Percentiles rank a stretch among this genome's conserved stretches.
phyloP scores from a whole-genome alignment of 2,113 vertebrate species.

The Prolemur simus region DNA sequence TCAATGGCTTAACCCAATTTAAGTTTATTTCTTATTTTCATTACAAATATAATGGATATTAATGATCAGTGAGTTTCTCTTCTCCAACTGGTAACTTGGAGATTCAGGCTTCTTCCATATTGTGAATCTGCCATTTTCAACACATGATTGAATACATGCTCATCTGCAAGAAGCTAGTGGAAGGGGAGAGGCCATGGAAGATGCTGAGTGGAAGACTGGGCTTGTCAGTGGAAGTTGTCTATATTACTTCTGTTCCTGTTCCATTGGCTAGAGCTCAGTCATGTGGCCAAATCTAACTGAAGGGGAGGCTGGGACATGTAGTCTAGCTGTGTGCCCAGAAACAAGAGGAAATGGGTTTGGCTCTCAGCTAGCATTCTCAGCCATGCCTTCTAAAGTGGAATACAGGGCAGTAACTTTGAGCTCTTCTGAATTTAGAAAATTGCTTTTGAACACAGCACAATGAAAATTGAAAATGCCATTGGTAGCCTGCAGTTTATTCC shows the following conservation, averaged over 20 bases:
- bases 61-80: slow-evolving; percentile 9
- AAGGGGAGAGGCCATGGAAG: neutral
- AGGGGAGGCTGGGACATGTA: neutral
- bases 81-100: neutral
- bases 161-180: neutral
- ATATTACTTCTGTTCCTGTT: slow-evolving; percentile 8
- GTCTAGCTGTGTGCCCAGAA: neutral
- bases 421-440: slow-evolving; percentile 66
- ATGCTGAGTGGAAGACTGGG: neutral
- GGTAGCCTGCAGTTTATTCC: slow-evolving; percentile 77
- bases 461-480: slow-evolving; percentile 67
- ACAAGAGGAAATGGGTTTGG: neutral
- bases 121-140: slow-evolving; percentile 6
- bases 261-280: neutral
- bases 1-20: neutral
- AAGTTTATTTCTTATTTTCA: slow-evolving; percentile 33
- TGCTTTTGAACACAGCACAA: slow-evolving; percentile 54
- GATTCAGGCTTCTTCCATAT: neutral
- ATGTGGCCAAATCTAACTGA: neutral
- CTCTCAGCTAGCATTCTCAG: neutral
- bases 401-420: neutral
- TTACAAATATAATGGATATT: slow-evolving; percentile 7
- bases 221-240: neutral
- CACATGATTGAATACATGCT: neutral
- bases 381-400: neutral